A percentile compares a stretch with the other conserved stretches of the same genome.
Conservation (phyloP, 2,888 invertebrate species). For the Ellobium chinense region DNA sequence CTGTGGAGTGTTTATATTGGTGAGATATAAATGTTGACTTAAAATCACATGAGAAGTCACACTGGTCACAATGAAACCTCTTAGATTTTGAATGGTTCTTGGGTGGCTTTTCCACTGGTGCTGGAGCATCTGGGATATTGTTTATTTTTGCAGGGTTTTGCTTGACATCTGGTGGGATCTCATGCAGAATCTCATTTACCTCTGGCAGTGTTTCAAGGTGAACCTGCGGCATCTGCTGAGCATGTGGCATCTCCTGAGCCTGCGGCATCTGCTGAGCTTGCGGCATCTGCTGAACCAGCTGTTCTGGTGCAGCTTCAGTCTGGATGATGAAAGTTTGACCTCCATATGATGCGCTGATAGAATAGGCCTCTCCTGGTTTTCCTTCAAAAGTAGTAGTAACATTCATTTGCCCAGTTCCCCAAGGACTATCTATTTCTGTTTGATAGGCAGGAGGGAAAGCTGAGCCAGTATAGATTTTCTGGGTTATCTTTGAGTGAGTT, state of each 20-base stretch:
- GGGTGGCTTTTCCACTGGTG: conserved; percentile 6
- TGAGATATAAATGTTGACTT: conserved; percentile 39
- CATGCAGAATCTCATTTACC: not conserved
- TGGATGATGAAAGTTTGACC: conserved; percentile 40
- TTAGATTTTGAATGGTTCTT: conserved; percentile 41
- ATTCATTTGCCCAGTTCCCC: conserved; percentile 35
- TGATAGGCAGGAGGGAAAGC: conserved; percentile 2
- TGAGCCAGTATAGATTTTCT: conserved; percentile 37
- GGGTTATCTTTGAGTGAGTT: not conserved
- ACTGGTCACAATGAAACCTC: conserved; percentile 40
- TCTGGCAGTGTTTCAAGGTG: conserved; percentile 31
- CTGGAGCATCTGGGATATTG: not conserved
- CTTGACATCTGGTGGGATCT: conserved; percentile 33
- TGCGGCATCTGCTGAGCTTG: conserved; percentile 41
- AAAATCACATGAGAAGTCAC: conserved; percentile 43
- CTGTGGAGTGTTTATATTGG: conserved; percentile 24
- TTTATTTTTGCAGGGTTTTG: conserved; percentile 25
- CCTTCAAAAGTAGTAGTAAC: conserved; percentile 32
- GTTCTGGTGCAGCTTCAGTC: conserved; percentile 37
- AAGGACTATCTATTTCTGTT: conserved; percentile 29
- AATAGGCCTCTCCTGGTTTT: conserved; percentile 35
- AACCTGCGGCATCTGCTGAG: conserved; percentile 34
- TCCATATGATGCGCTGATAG: conserved; percentile 33
- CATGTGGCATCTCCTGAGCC: too few relatives aligned
- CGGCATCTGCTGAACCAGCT: conserved; percentile 34